Evolutionary conservation across 2,113 vertebrate genomes (phyloP).

Genomic region (Hippocampus abdominalis): DNA sequence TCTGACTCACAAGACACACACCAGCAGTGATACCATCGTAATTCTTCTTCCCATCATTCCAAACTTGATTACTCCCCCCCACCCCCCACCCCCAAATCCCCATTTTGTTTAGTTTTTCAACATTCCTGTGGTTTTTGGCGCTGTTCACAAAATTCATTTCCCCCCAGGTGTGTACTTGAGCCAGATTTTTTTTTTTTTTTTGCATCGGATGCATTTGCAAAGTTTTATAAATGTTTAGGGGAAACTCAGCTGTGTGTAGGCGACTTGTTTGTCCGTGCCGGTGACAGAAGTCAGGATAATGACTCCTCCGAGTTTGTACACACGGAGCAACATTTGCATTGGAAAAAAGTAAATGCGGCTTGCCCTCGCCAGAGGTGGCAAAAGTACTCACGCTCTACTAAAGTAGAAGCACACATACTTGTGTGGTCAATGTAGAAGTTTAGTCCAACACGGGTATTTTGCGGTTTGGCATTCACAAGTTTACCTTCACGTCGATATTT

Average conservation of each 20-base stretch:
- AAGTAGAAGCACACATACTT: too few species aligned
- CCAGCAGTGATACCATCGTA: slow-evolving; percentile 24
- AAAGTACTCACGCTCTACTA: not conserved
- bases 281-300: slow-evolving; percentile 17
- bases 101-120: slow-evolving; percentile 5
- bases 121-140: slow-evolving; percentile 10
- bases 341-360: not conserved
- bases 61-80: not conserved
- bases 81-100: not conserved
- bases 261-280: slow-evolving; percentile 41
- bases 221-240: slow-evolving; percentile 55
- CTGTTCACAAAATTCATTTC: slow-evolving; percentile 20
- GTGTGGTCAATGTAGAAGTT: too few species aligned
- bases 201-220: slow-evolving; percentile 36
- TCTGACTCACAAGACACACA: slow-evolving; percentile 27
- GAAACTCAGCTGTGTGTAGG: slow-evolving; percentile 34
- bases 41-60: slow-evolving; percentile 25
- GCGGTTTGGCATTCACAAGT: too few species aligned
- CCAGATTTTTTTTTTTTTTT: slow-evolving; percentile 16
- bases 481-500: too few species aligned
- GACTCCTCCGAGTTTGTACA: slow-evolving; percentile 30
- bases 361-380: not conserved
- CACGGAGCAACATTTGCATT: not conserved
- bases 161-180: slow-evolving; percentile 48
- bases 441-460: too few species aligned